These are phyloP conservation scores for Ptychoptera contaminata DNA, from an alignment of 2,888 invertebrate species.

Conservation along the genomic window DNA sequence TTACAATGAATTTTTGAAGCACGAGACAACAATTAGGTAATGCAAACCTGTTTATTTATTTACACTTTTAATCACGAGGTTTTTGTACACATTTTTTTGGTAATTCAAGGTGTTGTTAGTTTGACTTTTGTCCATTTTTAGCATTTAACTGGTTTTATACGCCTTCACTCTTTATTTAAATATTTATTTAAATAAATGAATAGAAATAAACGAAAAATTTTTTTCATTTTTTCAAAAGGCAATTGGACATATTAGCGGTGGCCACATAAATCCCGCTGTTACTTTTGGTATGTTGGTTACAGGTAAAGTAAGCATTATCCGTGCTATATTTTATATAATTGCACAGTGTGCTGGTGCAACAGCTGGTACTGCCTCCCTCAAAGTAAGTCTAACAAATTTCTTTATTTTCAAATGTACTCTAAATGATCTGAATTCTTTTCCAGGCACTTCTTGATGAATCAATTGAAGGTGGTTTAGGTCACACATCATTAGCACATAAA, in stretches of 20 bases:
- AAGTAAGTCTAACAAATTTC: neutral
- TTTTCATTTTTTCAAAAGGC: slow-evolving; percentile 35
- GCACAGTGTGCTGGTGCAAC: slow-evolving; percentile 73
- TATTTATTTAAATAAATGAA: neutral
- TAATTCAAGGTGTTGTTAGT: neutral
- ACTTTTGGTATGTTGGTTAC: slow-evolving; percentile 64
- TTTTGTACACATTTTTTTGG: too few relatives aligned
- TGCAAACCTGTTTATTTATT: too few relatives aligned
- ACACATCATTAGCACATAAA: slow-evolving; percentile 43
- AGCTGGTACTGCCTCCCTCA: slow-evolving; percentile 48
- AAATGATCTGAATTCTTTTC: slow-evolving; percentile 7
- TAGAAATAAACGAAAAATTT: neutral
- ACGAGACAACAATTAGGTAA: too few relatives aligned
- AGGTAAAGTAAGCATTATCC: slow-evolving; percentile 58
- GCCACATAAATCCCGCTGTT: slow-evolving; percentile 87
- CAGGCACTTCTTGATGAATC: slow-evolving; percentile 52
- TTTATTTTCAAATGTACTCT: neutral
- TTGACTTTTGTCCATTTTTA: neutral
- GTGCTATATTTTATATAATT: slow-evolving; percentile 63
- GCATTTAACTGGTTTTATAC: neutral
- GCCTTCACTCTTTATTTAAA: neutral
- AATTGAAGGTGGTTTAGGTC: slow-evolving; percentile 47
- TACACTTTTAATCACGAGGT: too few relatives aligned
- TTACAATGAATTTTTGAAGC: too few relatives aligned
- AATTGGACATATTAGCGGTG: slow-evolving; percentile 77